Percentiles rank a stretch among this genome's conserved stretches.
Conservation (phyloP, 2,113 vertebrate genomes). For the Zootoca vivipara region DNA sequence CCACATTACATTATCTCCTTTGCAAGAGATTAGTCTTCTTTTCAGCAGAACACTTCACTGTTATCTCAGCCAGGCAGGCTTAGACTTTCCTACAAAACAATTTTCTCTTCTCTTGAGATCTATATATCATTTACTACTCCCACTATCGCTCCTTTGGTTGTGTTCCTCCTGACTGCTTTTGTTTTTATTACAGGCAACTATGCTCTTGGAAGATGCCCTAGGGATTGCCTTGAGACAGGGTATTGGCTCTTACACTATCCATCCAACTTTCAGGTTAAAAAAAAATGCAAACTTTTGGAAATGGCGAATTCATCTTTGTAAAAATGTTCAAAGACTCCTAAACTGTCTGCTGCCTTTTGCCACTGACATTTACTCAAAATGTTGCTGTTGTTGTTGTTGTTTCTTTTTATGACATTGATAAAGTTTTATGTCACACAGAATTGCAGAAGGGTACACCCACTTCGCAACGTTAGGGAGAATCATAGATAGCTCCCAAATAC, state of each 20-base stretch:
- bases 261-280: neutral
- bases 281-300: neutral
- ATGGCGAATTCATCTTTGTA: neutral
- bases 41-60: constrained; percentile 39
- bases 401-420: neutral
- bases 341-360: neutral
- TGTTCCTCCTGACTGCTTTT: constrained; percentile 4
- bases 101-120: neutral
- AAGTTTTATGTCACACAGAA: neutral
- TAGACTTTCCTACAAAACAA: neutral
- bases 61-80: constrained; percentile 2
- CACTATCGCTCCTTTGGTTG: neutral
- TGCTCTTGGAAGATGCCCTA: neutral
- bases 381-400: too few relatives aligned
- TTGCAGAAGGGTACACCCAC: neutral
- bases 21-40: constrained; percentile 26
- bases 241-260: neutral
- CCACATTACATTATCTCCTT: constrained; percentile 6
- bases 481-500: neutral
- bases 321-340: neutral
- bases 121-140: constrained; percentile 9
- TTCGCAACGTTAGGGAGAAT: neutral
- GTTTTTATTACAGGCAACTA: neutral
- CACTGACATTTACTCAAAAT: neutral
- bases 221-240: neutral